These are phyloP conservation scores for Austrolebias charrua DNA, from an alignment of 2,797 vertebrate genomes.

Conservation along the genomic window DNA sequence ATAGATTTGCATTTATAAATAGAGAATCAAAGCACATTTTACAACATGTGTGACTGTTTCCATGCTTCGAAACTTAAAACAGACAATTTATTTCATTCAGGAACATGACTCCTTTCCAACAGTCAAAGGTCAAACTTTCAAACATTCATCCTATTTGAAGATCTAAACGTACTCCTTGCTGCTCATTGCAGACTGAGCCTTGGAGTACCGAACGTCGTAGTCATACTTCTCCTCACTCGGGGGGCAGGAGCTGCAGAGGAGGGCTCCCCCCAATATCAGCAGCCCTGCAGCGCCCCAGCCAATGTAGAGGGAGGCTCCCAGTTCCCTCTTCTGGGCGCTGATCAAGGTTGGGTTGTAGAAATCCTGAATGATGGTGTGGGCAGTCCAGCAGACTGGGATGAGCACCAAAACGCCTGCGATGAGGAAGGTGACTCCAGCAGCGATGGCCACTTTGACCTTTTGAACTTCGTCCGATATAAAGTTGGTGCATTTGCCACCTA, in stretches of 20 bases:
- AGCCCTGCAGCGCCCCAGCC: constrained; percentile 86
- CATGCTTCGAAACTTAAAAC: background rate
- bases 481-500: too few species aligned
- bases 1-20: background rate
- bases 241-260: constrained; percentile 82
- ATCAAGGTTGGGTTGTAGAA: constrained; percentile 87
- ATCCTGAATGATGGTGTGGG: constrained; percentile 84
- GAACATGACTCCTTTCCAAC: background rate
- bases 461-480: too few species aligned
- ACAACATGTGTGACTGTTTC: background rate
- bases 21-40: background rate
- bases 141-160: too few species aligned
- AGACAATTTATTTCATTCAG: background rate
- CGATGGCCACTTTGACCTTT: constrained; percentile 93
- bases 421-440: constrained; percentile 86
- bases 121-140: too few species aligned
- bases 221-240: constrained; percentile 28
- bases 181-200: constrained; percentile 55
- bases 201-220: constrained; percentile 63
- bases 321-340: constrained; percentile 81
- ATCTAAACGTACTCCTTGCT: constrained; percentile 70
- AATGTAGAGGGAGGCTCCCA: constrained; percentile 88
- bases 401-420: constrained; percentile 85
- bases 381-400: constrained; percentile 90
- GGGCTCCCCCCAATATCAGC: constrained; percentile 82